Evolutionary conservation across 2,797 vertebrate genomes (phyloP), one percentile per base, ranked within the genome.

Genomic region (Valencia hispanica): DNA sequence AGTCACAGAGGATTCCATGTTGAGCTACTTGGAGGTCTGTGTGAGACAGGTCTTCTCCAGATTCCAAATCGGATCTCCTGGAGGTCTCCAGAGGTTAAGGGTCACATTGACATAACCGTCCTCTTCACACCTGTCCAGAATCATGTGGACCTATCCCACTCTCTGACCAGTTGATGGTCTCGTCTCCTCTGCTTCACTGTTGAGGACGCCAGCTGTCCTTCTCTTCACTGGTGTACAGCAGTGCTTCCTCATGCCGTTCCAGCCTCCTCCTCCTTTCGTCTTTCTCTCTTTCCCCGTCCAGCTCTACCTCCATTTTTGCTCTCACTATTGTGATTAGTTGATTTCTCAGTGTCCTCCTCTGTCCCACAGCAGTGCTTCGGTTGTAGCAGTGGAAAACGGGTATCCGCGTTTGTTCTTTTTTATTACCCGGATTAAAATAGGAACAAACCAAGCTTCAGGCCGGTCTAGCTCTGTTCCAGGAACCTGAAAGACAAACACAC

Each of bases 351-450:
- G 18, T 63, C 59, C 18, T 63, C 32, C 7, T 63, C 97, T 97
- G 96, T 97, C 97, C 97, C 97, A 97, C 96, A 95, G 97, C 97
- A 96, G 96, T 97, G 97, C 98, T 97, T 98, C 97, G 97, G 97
- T 97, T 97, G 97, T 98, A 98, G 97, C 98, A 99, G 98, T 99
- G 97, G 98, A 98, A 99, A 99, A 99, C 98, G 98, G 97, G 98
- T 97, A 99, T 99, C 98, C 97, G 95, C 99, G 59, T 97, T 97
- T 99, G 59, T 97, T 97, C 98, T 97, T 97, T 96, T 95, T 97
- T 98, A 97, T 98, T 98, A 98, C 98, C 97, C 98, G 98, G 97
- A 97, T 97, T 99, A 98, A 99, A 98, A 99, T 97, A 97, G 97
- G 96, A 97, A 97, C 94, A 97, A 97, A 98, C 98, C 98, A 98